Evolutionary conservation across 2,797 vertebrate species (phyloP).

Genomic region (Rhinichthys osculus): DNA sequence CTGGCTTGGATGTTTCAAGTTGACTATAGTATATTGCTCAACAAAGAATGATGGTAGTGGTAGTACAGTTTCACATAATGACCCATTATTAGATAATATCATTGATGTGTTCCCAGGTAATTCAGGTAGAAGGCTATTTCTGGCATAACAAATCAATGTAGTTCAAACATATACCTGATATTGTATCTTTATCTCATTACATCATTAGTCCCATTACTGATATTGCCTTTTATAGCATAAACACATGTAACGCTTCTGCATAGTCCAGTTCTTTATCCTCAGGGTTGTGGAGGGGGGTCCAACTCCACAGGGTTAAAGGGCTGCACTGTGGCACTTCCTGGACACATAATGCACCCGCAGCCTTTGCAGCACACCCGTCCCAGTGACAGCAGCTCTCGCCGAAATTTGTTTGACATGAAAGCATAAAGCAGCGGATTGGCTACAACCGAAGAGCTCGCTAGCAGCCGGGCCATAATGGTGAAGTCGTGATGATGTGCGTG

Average conservation of each 20-base stretch:
- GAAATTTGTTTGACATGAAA: slow-evolving; percentile 80
- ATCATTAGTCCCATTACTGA: background rate
- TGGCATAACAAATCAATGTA: slow-evolving; percentile 25
- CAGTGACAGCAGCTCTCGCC: slow-evolving; percentile 71
- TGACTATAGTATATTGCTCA: background rate
- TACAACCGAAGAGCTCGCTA: slow-evolving; percentile 77
- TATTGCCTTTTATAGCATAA: background rate
- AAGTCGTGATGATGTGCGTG: slow-evolving; percentile 58
- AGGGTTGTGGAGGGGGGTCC: slow-evolving; percentile 66
- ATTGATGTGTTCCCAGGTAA: background rate
- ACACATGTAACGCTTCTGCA: background rate
- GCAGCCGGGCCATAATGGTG: slow-evolving; percentile 72
- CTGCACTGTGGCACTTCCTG: slow-evolving; percentile 68
- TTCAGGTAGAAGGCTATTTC: background rate
- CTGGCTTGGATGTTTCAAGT: background rate
- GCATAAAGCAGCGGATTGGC: slow-evolving; percentile 80
- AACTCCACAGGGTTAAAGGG: slow-evolving; percentile 71
- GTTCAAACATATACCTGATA: background rate
- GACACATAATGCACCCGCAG: slow-evolving; percentile 56
- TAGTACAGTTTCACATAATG: background rate
- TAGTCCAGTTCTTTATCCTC: background rate
- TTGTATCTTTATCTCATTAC: slow-evolving; percentile 20
- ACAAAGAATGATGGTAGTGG: background rate
- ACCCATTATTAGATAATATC: background rate
- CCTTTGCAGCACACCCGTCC: slow-evolving; percentile 62